Conservation (phyloP, 2,888 invertebrate species). For the Unio delphinus region DNA sequence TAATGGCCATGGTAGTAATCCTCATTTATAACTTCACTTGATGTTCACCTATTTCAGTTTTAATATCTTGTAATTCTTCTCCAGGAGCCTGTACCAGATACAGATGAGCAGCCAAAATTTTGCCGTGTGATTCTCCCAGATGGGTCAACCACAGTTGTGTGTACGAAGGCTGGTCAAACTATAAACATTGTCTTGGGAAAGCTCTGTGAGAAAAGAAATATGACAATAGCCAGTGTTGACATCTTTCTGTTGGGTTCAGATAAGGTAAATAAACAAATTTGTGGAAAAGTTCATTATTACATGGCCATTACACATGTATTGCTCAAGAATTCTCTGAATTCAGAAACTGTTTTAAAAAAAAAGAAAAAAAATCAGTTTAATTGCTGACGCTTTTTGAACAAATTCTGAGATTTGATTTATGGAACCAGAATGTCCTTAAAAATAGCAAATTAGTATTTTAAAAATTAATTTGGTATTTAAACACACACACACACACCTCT, state of each 20-base stretch:
- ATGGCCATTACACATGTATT: too few relatives aligned
- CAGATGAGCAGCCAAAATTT: conserved; percentile 48
- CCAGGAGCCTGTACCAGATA: conserved; percentile 36
- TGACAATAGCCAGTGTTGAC: conserved; percentile 86
- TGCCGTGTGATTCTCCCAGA: conserved; percentile 85
- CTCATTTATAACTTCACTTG: conserved; percentile 1
- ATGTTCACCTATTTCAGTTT: neutral
- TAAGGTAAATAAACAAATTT: conserved; percentile 62
- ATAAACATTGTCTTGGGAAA: conserved; percentile 85
- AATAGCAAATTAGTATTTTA: too few relatives aligned
- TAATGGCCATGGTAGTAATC: too few relatives aligned
- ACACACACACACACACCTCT: too few relatives aligned
- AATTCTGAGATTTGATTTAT: too few relatives aligned
- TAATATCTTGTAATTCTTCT: conserved; percentile 11
- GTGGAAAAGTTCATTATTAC: too few relatives aligned
- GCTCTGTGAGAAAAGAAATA: conserved; percentile 86
- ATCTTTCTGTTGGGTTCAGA: conserved; percentile 76
- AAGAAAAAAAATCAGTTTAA: too few relatives aligned
- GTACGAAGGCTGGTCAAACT: conserved; percentile 83
- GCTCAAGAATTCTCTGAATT: too few relatives aligned
- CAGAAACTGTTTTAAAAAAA: too few relatives aligned
- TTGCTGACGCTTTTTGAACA: too few relatives aligned
- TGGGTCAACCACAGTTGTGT: conserved; percentile 92
- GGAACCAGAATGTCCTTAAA: too few relatives aligned
- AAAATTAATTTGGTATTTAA: too few relatives aligned